Conservation (phyloP, 2,113 vertebrate species). For the Hipposideros armiger region DNA sequence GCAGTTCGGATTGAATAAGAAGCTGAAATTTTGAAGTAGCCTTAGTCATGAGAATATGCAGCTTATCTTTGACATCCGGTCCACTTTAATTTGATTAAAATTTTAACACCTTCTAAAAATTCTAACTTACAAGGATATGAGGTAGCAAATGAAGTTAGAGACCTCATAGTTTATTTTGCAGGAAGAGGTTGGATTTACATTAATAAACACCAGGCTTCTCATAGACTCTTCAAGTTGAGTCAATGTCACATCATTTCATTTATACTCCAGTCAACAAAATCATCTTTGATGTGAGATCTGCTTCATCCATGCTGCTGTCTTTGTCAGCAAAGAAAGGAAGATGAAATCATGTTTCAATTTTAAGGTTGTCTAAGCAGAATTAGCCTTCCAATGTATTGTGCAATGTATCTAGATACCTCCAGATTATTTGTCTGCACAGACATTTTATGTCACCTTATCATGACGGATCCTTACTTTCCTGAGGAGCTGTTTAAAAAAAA, state of each 20-base stretch:
- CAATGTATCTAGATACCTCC: not conserved
- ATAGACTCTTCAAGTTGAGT: not conserved
- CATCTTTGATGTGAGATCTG: not conserved
- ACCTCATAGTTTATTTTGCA: not conserved
- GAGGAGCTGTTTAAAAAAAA: not conserved
- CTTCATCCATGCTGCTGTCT: not conserved
- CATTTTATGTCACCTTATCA: not conserved
- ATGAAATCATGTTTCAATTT: not conserved
- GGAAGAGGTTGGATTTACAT: not conserved
- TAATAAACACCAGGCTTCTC: constrained; percentile 9
- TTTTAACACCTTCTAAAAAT: not conserved
- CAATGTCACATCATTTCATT: not conserved
- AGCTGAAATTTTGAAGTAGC: not conserved
- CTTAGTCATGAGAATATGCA: not conserved
- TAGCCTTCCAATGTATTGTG: not conserved
- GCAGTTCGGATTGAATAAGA: not conserved
- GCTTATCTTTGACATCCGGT: not conserved
- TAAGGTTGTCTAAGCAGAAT: not conserved
- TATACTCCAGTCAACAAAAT: not conserved
- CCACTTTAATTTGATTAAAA: not conserved
- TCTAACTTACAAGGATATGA: not conserved
- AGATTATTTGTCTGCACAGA: not conserved
- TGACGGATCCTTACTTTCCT: constrained; percentile 17
- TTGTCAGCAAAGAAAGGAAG: not conserved
- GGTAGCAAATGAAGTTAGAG: constrained; percentile 23